Evolutionary conservation across 2,113 vertebrate genomes (phyloP).

Genomic region (Corythornis madagascariensis): DNA sequence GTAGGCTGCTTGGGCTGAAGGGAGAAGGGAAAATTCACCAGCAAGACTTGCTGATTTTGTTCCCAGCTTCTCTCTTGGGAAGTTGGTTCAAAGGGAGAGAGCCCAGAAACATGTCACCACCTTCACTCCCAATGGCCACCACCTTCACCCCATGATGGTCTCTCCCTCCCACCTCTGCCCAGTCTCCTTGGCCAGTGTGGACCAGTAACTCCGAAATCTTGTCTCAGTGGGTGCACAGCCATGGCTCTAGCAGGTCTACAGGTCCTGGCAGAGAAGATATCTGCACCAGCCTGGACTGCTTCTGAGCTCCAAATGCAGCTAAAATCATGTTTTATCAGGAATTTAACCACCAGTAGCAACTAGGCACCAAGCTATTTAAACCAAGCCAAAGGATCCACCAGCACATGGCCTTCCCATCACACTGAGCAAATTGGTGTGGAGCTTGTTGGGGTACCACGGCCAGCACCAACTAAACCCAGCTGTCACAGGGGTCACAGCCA

Average conservation of each 20-base stretch:
- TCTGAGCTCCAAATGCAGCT: not conserved
- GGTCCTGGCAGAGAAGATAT: not conserved
- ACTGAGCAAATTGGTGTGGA: accelerated
- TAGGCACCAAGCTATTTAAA: not conserved
- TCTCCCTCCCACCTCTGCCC: not conserved
- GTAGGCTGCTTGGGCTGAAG: not conserved
- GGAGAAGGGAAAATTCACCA: not conserved
- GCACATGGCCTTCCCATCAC: not conserved
- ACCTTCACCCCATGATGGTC: accelerated
- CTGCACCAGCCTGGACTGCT: not conserved
- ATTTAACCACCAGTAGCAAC: not conserved
- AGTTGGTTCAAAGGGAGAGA: not conserved
- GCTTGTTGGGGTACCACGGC: not conserved
- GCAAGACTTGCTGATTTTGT: not conserved
- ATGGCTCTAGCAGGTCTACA: not conserved
- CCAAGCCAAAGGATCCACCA: not conserved
- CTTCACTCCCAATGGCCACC: not conserved
- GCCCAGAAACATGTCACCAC: not conserved
- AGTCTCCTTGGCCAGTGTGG: not conserved
- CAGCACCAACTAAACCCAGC: not conserved
- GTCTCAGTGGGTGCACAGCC: not conserved
- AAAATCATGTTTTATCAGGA: not conserved
- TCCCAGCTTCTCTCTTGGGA: not conserved
- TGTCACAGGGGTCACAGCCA: not conserved
- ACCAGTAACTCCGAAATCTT: not conserved